These are phyloP conservation scores for Drosophila ogumai DNA, from an alignment of 1,140 invertebrate species.

Conservation along the genomic window DNA sequence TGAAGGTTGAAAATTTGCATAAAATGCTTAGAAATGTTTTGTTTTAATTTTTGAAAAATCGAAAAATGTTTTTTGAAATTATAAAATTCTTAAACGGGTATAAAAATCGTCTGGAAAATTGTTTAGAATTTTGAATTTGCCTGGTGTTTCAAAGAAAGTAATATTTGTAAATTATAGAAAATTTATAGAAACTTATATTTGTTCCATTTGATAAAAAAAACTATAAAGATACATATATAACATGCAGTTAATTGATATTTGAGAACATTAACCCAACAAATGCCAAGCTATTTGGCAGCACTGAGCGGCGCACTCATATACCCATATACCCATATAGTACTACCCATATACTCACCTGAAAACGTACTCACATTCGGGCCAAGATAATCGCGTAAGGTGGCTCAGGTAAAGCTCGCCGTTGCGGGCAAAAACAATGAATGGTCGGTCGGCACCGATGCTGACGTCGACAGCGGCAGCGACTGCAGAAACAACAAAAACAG, in stretches of 20 bases:
- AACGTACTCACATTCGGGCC: conserved; percentile 34
- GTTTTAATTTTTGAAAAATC: too few species aligned
- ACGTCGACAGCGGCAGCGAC: conserved; percentile 4
- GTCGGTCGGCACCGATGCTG: conserved; percentile 13
- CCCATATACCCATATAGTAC: neutral
- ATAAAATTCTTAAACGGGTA: too few species aligned
- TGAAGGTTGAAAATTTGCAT: too few species aligned
- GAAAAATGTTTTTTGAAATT: too few species aligned
- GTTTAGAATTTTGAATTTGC: neutral
- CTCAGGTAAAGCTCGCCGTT: conserved; percentile 42
- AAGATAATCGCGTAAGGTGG: conserved; percentile 44
- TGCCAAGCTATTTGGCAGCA: neutral
- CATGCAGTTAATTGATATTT: too few species aligned
- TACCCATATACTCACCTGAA: conserved; percentile 6
- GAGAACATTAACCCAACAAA: neutral
- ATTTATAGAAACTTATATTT: neutral
- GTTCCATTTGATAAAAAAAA: too few species aligned
- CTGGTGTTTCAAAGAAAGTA: neutral
- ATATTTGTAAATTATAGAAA: neutral
- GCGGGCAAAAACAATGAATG: conserved; percentile 50
- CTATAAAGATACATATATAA: too few species aligned
- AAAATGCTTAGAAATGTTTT: too few species aligned
- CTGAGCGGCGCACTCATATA: conserved; percentile 1
- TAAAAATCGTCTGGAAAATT: too few species aligned
- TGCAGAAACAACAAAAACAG: conserved; percentile 4